phyloP scores from a whole-genome alignment of 2,797 vertebrate genomes.

The Gephyroberyx darwinii region DNA sequence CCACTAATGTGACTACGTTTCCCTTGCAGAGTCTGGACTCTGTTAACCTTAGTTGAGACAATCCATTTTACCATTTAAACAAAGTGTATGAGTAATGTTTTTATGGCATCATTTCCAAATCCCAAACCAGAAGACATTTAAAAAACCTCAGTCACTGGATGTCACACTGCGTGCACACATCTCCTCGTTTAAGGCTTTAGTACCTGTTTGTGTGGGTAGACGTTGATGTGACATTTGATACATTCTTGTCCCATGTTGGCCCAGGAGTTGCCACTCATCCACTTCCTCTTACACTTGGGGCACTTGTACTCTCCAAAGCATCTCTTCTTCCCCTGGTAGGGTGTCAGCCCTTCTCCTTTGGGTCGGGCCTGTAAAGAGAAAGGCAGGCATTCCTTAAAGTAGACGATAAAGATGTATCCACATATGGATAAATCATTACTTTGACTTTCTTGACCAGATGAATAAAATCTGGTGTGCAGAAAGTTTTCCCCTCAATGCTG shows the following conservation, averaged over 20 bases:
- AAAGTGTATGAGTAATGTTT: conserved; percentile 25
- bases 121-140: not conserved
- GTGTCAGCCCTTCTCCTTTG: conserved; percentile 97
- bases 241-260: conserved; percentile 99
- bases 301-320: conserved; percentile 99
- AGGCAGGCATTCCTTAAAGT: conserved; percentile 4
- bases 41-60: conserved; percentile 35
- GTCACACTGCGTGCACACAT: conserved; percentile 69
- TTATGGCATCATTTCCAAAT: conserved; percentile 6
- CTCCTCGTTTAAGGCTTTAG: conserved; percentile 91
- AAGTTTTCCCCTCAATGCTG: not conserved
- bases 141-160: conserved; percentile 15
- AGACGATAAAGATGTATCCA: conserved; percentile 13
- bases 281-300: conserved; percentile 99
- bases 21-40: conserved; percentile 45
- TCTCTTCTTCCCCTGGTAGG: conserved; percentile 97
- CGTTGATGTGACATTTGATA: conserved; percentile 99
- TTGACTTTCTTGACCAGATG: conserved; percentile 12
- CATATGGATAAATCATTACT: conserved; percentile 17
- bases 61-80: conserved; percentile 19
- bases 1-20: conserved; percentile 18
- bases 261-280: conserved; percentile 99
- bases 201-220: conserved; percentile 99
- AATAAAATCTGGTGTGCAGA: conserved; percentile 7
- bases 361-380: conserved; percentile 87